Percentiles rank a stretch among this genome's conserved stretches.
Evolutionary conservation across 2,888 invertebrate genomes (phyloP).

Genomic region (Pandemis cinnamomeana): DNA sequence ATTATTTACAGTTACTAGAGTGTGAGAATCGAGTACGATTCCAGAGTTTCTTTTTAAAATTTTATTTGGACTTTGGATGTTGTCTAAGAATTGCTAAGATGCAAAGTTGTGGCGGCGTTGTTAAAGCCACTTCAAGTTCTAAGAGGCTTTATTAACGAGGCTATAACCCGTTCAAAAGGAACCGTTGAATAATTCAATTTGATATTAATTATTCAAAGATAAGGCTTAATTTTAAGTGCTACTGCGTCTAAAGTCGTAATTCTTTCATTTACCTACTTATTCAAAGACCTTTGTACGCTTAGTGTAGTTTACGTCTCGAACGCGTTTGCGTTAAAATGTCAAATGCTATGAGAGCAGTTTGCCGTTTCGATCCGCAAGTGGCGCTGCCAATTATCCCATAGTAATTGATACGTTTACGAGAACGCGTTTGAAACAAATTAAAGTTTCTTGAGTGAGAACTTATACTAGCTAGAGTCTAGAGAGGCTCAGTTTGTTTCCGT

Average conservation of each 20-base stretch:
- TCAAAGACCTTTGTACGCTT: too few relatives aligned
- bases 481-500: too few relatives aligned
- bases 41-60: neutral
- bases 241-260: neutral
- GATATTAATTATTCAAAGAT: constrained; percentile 2
- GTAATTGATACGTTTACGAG: too few relatives aligned
- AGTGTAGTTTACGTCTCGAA: too few relatives aligned
- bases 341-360: too few relatives aligned
- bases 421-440: too few relatives aligned
- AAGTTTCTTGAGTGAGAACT: too few relatives aligned
- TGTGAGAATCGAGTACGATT: neutral
- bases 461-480: too few relatives aligned
- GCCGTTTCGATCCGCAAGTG: too few relatives aligned
- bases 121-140: constrained; percentile 1
- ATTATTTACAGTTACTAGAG: neutral
- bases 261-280: neutral
- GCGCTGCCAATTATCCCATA: too few relatives aligned
- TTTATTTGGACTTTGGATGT: neutral
- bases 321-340: too few relatives aligned
- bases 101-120: neutral
- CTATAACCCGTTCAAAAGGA: neutral
- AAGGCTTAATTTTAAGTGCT: neutral
- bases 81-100: too few relatives aligned
- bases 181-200: neutral
- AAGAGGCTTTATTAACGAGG: neutral